Base-by-base conservation (phyloP, 2,113 vertebrate species). In the Plecturocebus donacophilus region DNA sequence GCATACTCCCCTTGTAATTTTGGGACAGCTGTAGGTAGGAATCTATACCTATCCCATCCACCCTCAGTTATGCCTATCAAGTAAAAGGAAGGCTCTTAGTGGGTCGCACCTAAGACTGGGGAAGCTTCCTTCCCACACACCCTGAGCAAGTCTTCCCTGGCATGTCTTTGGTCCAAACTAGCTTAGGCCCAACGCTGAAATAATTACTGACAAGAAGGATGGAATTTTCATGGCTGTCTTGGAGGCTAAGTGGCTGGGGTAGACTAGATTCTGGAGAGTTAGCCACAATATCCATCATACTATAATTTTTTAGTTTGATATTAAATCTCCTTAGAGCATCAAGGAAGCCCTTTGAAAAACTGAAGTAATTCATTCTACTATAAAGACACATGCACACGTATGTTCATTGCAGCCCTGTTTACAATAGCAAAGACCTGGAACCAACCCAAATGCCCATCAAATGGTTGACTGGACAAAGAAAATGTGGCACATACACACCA, bases 121-220 rank as follows among this genome's bases (percentile, higher is more conserved):
- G 40, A 93, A 76, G 21, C 42, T 73, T 64, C 42, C 52, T 96
- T 91, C 45, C 23, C 61, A 91, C 27, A 83, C 64, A 35, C 19
- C 32, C 25, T 85, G 14, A 0, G 38, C 54, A 77, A 90, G 32
- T 52, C 49, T 94, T 71, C 75, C 87, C 47, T 84, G 56, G n/a
- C 68, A 54, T 88, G 30, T 85, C 58, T 86, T 89, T 92, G 42
- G 71, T 95, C 38, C 80, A 95, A 93, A 83, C 40, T 95, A 35
- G 61, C n/a, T 92, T 90, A 92, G n/a, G 70, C 70, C 71, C 40
- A 95, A 17, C 2, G 13, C 42, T 80, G 64, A 96, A 83, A 3
- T 79, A 86, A 86, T 79, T 42, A 77, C 25, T 45, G 32, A 52
- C 38, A 95, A 86, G 35, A 83, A 79, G 32, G 40, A 49, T 75